Evolutionary conservation across 37 sponge, comb jelly and placozoan genomes (phyloP).

Genomic region (Cliona cf. orientalis): DNA sequence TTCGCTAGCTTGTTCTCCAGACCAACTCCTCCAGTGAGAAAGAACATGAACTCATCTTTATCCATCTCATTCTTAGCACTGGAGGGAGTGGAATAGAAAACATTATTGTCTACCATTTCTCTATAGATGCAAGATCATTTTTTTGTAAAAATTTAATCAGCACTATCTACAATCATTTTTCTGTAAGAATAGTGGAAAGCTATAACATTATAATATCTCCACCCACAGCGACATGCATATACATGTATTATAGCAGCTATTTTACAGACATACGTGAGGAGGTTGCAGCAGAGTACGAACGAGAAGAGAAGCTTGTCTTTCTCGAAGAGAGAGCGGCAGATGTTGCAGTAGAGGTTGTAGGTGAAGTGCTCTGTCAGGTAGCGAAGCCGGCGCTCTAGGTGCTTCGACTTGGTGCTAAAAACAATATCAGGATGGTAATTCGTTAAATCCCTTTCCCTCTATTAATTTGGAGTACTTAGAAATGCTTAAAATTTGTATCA

Average conservation of each 20-base stretch:
- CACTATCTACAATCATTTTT: neutral
- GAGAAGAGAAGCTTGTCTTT: constrained; percentile 99
- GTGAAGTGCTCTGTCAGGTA: constrained; percentile 99
- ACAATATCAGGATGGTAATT: neutral
- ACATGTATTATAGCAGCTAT: neutral
- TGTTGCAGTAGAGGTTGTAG: constrained; percentile 97
- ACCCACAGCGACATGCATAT: neutral
- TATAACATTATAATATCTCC: neutral
- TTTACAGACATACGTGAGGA: constrained; percentile 76
- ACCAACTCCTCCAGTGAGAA: constrained; percentile 98
- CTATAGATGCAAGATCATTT: too few relatives aligned
- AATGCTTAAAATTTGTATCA: neutral
- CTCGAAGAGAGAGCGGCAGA: constrained; percentile 98
- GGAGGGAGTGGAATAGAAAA: neutral
- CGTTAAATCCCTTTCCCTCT: neutral
- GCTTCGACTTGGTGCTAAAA: constrained; percentile 93
- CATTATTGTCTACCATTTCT: too few relatives aligned
- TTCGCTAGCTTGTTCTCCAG: constrained; percentile 95
- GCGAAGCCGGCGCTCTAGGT: constrained; percentile 87
- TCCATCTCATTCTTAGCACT: constrained; percentile 87
- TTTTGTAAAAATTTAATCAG: neutral
- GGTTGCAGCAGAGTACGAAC: constrained; percentile 95
- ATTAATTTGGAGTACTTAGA: too few relatives aligned
- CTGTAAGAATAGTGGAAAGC: too few relatives aligned
- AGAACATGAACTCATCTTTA: constrained; percentile 94